Conservation (phyloP, 2,888 invertebrate species). For the Zhuqinia jingwanae region DNA sequence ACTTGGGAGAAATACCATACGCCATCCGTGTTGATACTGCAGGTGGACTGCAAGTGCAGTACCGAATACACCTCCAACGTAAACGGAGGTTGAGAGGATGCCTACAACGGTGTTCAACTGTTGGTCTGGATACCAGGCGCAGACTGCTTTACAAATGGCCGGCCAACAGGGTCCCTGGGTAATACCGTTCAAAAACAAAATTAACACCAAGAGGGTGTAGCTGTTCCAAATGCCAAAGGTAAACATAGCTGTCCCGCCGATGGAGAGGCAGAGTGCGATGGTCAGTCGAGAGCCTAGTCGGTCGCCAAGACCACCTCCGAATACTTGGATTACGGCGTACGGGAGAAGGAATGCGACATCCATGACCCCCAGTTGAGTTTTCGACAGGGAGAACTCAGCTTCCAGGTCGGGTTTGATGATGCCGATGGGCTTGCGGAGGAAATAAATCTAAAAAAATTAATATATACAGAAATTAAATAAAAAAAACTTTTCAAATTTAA, state of each 20-base stretch:
- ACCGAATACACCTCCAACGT: constrained; percentile 82
- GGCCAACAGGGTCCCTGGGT: constrained; percentile 82
- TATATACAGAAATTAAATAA: constrained; percentile 63
- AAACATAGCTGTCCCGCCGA: constrained; percentile 81
- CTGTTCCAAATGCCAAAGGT: constrained; percentile 81
- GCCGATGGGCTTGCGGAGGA: constrained; percentile 82
- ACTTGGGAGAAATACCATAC: constrained; percentile 81
- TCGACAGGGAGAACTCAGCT: constrained; percentile 80
- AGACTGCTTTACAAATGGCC: constrained; percentile 81
- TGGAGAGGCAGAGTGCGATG: constrained; percentile 80
- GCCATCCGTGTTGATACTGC: constrained; percentile 81
- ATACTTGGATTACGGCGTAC: constrained; percentile 81
- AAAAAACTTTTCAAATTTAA: constrained; percentile 1
- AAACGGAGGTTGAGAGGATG: constrained; percentile 82
- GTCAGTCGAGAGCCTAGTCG: constrained; percentile 81
- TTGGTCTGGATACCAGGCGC: constrained; percentile 81
- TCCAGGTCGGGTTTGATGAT: constrained; percentile 82
- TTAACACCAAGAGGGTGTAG: constrained; percentile 80
- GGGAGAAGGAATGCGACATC: constrained; percentile 82
- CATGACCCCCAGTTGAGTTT: constrained; percentile 81
- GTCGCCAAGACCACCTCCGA: constrained; percentile 81
- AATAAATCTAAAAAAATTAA: constrained; percentile 79
- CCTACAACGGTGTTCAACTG: constrained; percentile 82
- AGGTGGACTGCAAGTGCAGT: constrained; percentile 81
- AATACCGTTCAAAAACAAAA: constrained; percentile 82